These are phyloP conservation scores for Belgica antarctica DNA, from an alignment of 2,888 invertebrate genomes.

Conservation along the genomic window DNA sequence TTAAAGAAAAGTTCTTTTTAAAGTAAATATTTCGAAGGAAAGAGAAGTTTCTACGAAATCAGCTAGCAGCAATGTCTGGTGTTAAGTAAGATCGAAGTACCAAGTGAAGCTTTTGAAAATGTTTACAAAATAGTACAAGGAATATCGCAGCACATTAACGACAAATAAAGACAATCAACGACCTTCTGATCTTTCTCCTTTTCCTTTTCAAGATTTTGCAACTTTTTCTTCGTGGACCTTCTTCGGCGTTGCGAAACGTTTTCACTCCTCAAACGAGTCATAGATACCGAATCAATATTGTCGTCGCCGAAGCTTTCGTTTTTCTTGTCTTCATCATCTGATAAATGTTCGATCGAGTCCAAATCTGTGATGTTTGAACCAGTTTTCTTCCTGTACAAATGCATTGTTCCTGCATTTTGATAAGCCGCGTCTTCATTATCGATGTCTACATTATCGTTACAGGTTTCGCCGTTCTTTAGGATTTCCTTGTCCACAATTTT, in stretches of 20 bases:
- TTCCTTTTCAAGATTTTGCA: slow-evolving; percentile 36
- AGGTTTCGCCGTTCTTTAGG: slow-evolving; percentile 27
- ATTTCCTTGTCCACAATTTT: slow-evolving; percentile 39
- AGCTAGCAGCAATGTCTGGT: no score
- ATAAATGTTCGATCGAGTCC: slow-evolving; percentile 44
- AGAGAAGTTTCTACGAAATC: no score
- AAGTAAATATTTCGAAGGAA: no score
- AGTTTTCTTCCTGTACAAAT: slow-evolving; percentile 33
- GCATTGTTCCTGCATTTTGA: slow-evolving; percentile 32
- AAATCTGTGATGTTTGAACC: slow-evolving; percentile 41
- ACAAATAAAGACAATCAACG: slow-evolving; percentile 54
- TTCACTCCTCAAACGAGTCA: slow-evolving; percentile 20
- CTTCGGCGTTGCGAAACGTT: slow-evolving; percentile 20
- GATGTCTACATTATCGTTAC: slow-evolving; percentile 34
- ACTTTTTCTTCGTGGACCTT: slow-evolving; percentile 36
- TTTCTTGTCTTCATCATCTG: slow-evolving; percentile 36
- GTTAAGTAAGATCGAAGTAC: background rate
- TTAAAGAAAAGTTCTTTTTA: no score
- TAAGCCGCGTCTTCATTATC: slow-evolving; percentile 14
- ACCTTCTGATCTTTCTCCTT: slow-evolving; percentile 51
- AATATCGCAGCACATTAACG: slow-evolving; percentile 54
- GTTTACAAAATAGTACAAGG: slow-evolving; percentile 52
- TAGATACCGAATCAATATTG: slow-evolving; percentile 42
- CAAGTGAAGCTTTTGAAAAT: background rate
- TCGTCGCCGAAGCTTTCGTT: slow-evolving; percentile 26